These are phyloP conservation scores for Struthidea cinerea DNA, from an alignment of 2,113 vertebrate species.

Conservation along the genomic window DNA sequence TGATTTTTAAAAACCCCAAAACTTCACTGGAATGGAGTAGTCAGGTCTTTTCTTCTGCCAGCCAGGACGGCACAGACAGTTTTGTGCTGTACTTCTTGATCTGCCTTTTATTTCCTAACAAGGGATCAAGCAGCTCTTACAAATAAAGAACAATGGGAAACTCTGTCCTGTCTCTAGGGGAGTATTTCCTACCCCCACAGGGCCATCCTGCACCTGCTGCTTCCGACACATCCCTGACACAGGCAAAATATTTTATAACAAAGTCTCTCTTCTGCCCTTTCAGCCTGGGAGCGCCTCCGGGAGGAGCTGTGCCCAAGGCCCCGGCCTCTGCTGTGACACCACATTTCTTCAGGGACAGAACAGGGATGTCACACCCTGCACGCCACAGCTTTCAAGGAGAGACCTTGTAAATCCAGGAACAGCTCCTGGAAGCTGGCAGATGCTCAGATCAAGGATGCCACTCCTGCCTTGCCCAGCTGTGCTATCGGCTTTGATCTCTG, in stretches of 20 bases:
- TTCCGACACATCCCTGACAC: background rate
- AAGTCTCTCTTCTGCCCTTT: background rate
- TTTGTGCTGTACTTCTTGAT: background rate
- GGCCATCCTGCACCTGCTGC: background rate
- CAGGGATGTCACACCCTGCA: background rate
- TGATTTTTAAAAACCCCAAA: background rate
- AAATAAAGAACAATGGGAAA: background rate
- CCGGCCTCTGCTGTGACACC: background rate
- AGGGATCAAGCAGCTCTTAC: background rate
- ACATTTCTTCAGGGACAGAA: background rate
- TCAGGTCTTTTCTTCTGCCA: background rate
- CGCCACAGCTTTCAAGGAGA: background rate
- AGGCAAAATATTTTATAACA: fast-evolving
- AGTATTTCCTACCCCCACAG: background rate
- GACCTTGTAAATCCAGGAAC: background rate
- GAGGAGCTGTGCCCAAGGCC: background rate
- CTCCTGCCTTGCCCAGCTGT: background rate
- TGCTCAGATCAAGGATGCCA: background rate
- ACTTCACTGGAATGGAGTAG: background rate
- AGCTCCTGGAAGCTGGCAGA: background rate
- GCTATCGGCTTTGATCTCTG: background rate
- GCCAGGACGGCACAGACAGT: background rate
- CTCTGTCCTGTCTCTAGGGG: background rate
- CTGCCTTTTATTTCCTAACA: background rate
- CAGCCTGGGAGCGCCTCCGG: background rate